Evolutionary conservation across 1,140 invertebrate genomes (phyloP), one percentile per base, ranked within the genome.

Genomic region (Aradophagus sp.): DNA sequence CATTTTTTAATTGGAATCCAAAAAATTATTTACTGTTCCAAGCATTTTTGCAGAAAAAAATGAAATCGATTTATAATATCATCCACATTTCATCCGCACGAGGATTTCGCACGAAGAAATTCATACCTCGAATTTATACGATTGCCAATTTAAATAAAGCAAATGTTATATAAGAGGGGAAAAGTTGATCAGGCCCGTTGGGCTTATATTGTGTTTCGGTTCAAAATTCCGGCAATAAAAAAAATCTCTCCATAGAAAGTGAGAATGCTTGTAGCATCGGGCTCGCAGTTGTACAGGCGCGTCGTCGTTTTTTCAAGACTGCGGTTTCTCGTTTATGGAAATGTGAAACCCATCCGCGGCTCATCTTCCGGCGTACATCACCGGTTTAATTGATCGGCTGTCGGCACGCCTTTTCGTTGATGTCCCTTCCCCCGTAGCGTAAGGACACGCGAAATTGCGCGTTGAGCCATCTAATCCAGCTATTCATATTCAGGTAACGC

Each of bases 271-370:
- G 17, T 19, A 7, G 12, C 26, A 15, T 2, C 5, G 34, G 34
- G 38, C 38, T 26, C 20, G 16, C 34, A 41, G 14, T 53, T 59
- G 55, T 47, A 53, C 53, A n/a, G 38, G 4, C 20, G 20, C 20
- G 6, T 16, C 36, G 45, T 56, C 23, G 19, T 15, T 5, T 45
- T 66, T 66, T 39, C 35, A 31, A 19, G 38, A 44, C 13, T 12
- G 55, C 55, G 31, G 34, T 68, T 68, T 68, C 66, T 61, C 44
- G 32, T 69, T 69, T 62, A 69, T 69, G 66, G 66, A 56, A 69
- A 69, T 69, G 35, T 56, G 31, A 29, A 29, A 59, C 29, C 42
- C 2, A 5, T 11, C 39, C 1, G 13, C 8, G 23, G 5, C 15
- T 8, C 39, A 16, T 41, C 50, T 62, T 62, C 23, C 48, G 27